Evolutionary conservation across 2,888 invertebrate genomes (phyloP).

Genomic region (Cheilosia pagana): DNA sequence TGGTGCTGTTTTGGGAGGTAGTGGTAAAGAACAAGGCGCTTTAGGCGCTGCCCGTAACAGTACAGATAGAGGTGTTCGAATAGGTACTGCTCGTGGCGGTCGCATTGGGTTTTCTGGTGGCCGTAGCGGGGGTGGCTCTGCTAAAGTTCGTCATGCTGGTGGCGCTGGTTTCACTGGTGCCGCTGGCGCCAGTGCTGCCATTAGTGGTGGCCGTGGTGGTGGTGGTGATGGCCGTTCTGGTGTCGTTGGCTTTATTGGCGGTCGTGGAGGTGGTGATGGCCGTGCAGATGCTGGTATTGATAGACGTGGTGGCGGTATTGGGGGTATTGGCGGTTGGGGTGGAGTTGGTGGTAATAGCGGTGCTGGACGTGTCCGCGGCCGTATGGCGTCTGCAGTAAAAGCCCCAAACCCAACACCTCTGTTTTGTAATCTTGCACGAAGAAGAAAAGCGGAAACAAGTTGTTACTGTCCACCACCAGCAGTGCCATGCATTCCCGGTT

Average conservation of each 20-base stretch:
- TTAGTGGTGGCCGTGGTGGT: neutral
- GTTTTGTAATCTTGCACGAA: constrained; percentile 55
- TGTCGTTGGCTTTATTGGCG: constrained; percentile 16
- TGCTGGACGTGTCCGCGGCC: constrained; percentile 1
- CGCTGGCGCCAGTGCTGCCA: neutral
- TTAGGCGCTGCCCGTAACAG: neutral
- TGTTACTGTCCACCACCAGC: neutral
- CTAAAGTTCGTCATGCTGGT: too few species aligned
- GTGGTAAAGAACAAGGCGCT: neutral
- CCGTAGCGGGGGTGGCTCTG: neutral
- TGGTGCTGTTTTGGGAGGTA: neutral
- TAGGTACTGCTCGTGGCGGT: constrained; percentile 25
- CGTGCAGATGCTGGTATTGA: constrained; percentile 31
- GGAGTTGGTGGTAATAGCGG: constrained; percentile 6
- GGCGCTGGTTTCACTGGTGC: neutral
- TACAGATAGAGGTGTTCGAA: constrained; percentile 30
- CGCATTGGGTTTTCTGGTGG: constrained; percentile 23
- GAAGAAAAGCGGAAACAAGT: constrained; percentile 31
- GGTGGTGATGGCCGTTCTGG: constrained; percentile 40
- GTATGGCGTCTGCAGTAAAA: constrained; percentile 19
- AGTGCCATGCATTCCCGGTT: constrained; percentile 36
- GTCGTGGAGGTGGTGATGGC: constrained; percentile 9
- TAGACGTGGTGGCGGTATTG: constrained; percentile 19
- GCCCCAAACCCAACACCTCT: constrained; percentile 24
- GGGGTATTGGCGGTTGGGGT: neutral